Base-by-base conservation (phyloP, 2,797 vertebrate genomes). In the Acanthopagrus latus region DNA sequence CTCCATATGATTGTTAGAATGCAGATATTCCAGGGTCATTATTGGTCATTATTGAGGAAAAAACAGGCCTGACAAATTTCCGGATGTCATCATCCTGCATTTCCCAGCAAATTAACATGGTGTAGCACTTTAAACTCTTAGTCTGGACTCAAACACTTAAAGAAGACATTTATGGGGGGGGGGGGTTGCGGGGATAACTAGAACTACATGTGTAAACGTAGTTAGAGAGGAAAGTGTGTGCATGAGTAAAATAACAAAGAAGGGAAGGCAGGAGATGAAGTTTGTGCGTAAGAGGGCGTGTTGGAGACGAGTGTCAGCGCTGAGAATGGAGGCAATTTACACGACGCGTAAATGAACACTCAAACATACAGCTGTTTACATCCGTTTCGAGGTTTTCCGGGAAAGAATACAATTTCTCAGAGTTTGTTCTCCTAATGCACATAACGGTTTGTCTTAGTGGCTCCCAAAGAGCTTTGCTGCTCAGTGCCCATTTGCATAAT, bases 381-480 rank as follows among this genome's bases (percentile, higher is more conserved):
- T 75, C 64, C 73, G 20, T 27, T 46, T 16, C 16, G 54, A 57
- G 67, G 21, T 43, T 76, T 82, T 81, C 27, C 48, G 43, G 50
- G 47, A 70, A 62, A 59, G 44, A 63, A 70, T 46, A 47, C 55
- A 57, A 13, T 71, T 83, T 64, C 44, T 60, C 56, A 41, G 54
- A 60, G 47, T 66, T 70, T 86, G 78, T 69, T 81, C 66, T 80
- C 11, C 66, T 66, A 68, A 82, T 78, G 66, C 62, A 48, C 60
- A 76, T 66, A 72, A 71, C 62, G 69, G 80, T 80, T 81, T 80
- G 71, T 63, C 79, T 79, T 72, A 69, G 77, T 44, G 46, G 71
- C 65, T 84, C 82, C 56, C 64, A 81, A 86, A 77, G 58, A 83
- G 81, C 66, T 87, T 46, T 55, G n/a, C 74, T 0, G 13, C 65